A percentile compares a stretch with the other conserved stretches of the same genome.
Conservation (phyloP, 2,113 vertebrate genomes). For the Otolemur garnettii region DNA sequence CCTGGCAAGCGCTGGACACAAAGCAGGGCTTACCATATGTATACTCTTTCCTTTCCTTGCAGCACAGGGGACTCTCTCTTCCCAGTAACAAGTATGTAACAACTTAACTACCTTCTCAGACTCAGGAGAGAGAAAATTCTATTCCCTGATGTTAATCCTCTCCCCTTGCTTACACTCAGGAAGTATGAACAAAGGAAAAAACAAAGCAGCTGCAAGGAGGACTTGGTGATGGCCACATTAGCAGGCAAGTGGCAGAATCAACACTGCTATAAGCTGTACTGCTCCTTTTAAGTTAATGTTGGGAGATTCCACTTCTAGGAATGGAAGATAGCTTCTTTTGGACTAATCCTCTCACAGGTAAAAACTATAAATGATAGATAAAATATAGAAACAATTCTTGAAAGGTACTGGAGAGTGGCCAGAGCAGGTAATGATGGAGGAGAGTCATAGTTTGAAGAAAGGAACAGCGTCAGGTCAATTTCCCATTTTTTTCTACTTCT, state of each 20-base stretch:
- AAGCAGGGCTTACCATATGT: neutral
- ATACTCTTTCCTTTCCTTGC: neutral
- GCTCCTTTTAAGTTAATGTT: neutral
- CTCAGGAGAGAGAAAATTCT: neutral
- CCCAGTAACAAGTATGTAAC: neutral
- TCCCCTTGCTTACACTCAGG: neutral
- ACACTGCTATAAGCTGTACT: neutral
- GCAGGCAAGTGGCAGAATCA: neutral
- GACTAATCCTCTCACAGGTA: neutral
- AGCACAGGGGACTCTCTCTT: neutral
- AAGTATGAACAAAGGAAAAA: neutral
- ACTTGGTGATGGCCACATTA: accelerated
- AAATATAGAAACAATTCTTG: neutral
- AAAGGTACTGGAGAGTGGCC: neutral
- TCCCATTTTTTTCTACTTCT: neutral
- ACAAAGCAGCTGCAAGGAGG: neutral
- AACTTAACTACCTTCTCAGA: neutral
- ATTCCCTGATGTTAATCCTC: too few species aligned
- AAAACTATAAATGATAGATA: neutral
- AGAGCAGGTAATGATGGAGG: neutral
- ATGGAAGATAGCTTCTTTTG: neutral
- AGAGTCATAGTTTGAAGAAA: neutral
- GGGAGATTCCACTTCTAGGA: neutral
- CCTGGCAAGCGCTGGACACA: neutral
- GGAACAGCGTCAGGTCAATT: neutral